phyloP scores from a whole-genome alignment of 2,113 vertebrate genomes.

The Sapajus apella region DNA sequence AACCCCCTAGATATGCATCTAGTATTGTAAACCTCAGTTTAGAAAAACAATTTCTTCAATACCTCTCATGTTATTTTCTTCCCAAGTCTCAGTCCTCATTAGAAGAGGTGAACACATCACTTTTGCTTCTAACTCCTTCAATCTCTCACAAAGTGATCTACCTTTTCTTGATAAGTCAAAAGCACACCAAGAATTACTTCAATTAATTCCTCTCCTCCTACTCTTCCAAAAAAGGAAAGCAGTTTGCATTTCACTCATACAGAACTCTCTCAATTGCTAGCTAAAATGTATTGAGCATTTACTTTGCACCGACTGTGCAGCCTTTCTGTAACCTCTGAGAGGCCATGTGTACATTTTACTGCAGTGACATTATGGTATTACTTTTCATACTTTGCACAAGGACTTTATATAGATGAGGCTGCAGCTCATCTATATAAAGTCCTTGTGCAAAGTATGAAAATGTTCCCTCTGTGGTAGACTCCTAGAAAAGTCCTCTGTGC shows the following conservation, averaged over 20 bases:
- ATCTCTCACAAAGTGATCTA: not conserved
- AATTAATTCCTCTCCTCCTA: not conserved
- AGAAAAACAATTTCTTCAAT: not conserved
- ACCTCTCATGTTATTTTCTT: not conserved
- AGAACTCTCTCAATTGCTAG: not conserved
- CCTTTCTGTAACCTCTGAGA: not conserved
- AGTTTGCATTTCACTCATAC: not conserved
- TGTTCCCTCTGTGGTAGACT: not conserved
- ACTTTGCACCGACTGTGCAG: not conserved
- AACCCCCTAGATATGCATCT: not conserved
- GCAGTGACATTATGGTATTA: not conserved
- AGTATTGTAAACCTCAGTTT: not conserved
- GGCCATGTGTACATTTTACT: not conserved
- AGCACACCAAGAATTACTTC: not conserved
- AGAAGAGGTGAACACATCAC: not conserved
- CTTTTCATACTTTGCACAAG: not conserved
- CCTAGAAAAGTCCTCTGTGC: not conserved
- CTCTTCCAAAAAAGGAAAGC: not conserved
- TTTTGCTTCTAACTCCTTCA: conserved; percentile 34
- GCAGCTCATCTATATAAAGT: not conserved
- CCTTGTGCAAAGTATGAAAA: not conserved
- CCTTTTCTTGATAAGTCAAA: conserved; percentile 12
- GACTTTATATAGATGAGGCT: not conserved
- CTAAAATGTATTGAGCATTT: not conserved
- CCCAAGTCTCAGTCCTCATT: not conserved